Conservation (phyloP, 2,888 invertebrate genomes). For the Philhelius pedissequus region DNA sequence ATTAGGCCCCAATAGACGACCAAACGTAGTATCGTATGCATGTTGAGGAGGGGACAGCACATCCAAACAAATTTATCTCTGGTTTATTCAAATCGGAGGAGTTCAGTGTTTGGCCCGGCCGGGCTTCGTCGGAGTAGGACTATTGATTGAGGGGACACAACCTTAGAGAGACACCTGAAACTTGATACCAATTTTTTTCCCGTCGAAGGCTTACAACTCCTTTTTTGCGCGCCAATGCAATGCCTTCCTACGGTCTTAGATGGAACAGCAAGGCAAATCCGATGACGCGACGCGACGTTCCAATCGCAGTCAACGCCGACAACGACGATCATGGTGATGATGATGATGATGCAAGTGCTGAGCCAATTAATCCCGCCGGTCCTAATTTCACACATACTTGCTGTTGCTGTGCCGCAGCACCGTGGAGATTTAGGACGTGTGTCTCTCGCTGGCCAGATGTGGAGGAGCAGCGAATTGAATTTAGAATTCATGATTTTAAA, state of each 20-base stretch:
- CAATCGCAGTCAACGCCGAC: not conserved
- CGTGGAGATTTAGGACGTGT: slow-evolving; percentile 51
- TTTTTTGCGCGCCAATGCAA: slow-evolving; percentile 21
- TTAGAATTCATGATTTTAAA: slow-evolving; percentile 61
- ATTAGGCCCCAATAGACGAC: slow-evolving; percentile 34
- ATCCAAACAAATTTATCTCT: slow-evolving; percentile 52
- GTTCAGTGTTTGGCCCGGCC: not conserved
- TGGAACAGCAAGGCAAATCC: not conserved
- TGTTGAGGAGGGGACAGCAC: slow-evolving; percentile 42
- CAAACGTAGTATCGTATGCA: not conserved
- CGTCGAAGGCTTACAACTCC: slow-evolving; percentile 1
- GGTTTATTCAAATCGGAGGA: slow-evolving; percentile 55
- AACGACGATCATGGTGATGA: not conserved
- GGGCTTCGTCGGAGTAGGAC: not conserved
- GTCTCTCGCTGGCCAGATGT: slow-evolving; percentile 21
- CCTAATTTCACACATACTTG: slow-evolving; percentile 67
- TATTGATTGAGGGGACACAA: slow-evolving; percentile 55
- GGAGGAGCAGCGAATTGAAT: slow-evolving; percentile 52
- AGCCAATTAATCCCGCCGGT: slow-evolving; percentile 66
- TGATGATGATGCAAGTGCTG: slow-evolving; percentile 64
- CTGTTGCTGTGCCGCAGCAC: too few species aligned
- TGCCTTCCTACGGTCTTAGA: slow-evolving; percentile 18
- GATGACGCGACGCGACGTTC: not conserved
- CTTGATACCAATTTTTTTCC: slow-evolving; percentile 48
- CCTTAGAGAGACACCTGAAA: slow-evolving; percentile 57